These are phyloP conservation scores for Percopsis omiscomaycus DNA, from an alignment of 2,797 vertebrate species.

Conservation along the genomic window DNA sequence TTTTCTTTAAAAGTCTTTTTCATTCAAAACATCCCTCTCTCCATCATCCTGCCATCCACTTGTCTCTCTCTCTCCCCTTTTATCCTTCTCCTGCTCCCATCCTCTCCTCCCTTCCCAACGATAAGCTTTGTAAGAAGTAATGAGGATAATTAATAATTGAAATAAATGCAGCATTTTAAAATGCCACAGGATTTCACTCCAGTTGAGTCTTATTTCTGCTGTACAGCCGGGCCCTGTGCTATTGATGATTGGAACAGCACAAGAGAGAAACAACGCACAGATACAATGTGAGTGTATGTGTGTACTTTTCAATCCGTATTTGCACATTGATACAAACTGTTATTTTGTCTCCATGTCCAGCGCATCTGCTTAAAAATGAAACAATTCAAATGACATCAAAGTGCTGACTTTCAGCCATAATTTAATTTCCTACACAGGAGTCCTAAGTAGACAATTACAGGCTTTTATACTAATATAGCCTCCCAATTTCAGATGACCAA, in stretches of 20 bases:
- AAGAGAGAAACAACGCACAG: constrained; percentile 18
- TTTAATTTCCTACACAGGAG: too few species aligned
- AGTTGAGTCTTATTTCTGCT: constrained; percentile 62
- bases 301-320: too few species aligned
- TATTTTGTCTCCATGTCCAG: too few species aligned
- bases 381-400: too few species aligned
- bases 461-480: too few species aligned
- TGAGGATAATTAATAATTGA: constrained; percentile 80
- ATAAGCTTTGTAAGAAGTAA: constrained; percentile 64
- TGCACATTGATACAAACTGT: too few species aligned
- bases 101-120: constrained; percentile 47
- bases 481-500: too few species aligned
- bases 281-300: too few species aligned
- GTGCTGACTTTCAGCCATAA: too few species aligned
- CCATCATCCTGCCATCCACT: background rate
- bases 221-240: constrained; percentile 62
- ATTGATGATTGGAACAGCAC: constrained; percentile 32
- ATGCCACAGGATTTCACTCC: constrained; percentile 62
- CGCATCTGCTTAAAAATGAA: too few species aligned
- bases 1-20: background rate
- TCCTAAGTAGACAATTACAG: too few species aligned
- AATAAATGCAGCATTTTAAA: constrained; percentile 74
- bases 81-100: background rate
- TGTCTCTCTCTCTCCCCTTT: background rate
- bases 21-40: background rate